Evolutionary conservation across 2,888 invertebrate genomes (phyloP).

Genomic region (Agrochola circellaris): DNA sequence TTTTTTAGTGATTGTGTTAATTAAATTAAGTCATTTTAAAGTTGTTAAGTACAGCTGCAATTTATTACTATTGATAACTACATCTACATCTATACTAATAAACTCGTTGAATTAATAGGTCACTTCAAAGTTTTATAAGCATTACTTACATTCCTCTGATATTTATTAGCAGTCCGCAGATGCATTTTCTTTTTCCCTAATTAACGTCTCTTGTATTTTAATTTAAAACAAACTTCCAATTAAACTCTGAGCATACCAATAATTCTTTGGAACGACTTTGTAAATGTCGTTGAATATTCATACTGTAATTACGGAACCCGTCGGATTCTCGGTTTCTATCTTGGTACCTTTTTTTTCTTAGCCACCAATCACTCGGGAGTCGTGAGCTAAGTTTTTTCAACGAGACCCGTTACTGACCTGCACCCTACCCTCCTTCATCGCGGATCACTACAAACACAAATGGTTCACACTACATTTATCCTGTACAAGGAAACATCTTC

Average conservation of each 20-base stretch:
- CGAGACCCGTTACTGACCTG: conserved; percentile 81
- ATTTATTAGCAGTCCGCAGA: conserved; percentile 33
- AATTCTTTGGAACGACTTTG: conserved; percentile 39
- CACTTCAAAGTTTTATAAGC: conserved; percentile 13
- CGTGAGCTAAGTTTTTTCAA: conserved; percentile 86
- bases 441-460: conserved; percentile 60
- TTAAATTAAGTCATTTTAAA: conserved; percentile 1
- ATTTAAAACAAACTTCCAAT: conserved; percentile 45
- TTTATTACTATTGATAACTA: conserved; percentile 15
- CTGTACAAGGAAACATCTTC: conserved; percentile 41
- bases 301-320: conserved; percentile 67
- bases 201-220: conserved; percentile 39
- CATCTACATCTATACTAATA: conserved; percentile 20
- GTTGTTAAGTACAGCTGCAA: background rate
- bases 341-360: conserved; percentile 78
- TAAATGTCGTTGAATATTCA: conserved; percentile 42
- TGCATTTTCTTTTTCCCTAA: conserved; percentile 30
- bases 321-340: conserved; percentile 59
- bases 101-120: conserved; percentile 36
- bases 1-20: background rate
- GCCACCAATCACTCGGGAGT: conserved; percentile 83
- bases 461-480: conserved; percentile 65
- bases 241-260: conserved; percentile 35
- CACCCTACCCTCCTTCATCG: conserved; percentile 71
- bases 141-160: conserved; percentile 8